These are phyloP conservation scores for Pseudomugil gertrudae DNA, from an alignment of 2,797 vertebrate species.

Conservation along the genomic window DNA sequence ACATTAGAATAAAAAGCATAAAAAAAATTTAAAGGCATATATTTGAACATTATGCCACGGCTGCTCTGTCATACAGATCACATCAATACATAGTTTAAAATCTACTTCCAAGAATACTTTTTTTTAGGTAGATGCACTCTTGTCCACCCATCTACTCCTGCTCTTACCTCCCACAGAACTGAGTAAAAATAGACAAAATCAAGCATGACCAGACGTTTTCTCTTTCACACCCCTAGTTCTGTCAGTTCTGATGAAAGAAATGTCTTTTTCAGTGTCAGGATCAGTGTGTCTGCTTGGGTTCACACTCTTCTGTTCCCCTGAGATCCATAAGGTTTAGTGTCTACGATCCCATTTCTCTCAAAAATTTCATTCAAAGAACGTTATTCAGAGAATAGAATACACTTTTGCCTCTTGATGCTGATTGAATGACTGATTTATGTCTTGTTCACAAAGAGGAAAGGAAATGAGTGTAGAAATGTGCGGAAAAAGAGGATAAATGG, in stretches of 20 bases:
- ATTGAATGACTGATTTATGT: conserved; percentile 18
- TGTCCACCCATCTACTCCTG: background rate
- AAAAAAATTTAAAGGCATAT: background rate
- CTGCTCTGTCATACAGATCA: background rate
- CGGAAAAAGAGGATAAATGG: conserved; percentile 7
- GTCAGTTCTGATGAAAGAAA: conserved; percentile 8
- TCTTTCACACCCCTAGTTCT: background rate
- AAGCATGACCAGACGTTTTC: background rate
- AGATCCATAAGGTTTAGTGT: conserved; percentile 4
- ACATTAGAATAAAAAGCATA: background rate
- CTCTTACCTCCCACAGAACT: background rate
- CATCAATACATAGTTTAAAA: background rate
- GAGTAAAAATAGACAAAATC: conserved; percentile 23
- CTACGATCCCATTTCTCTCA: conserved; percentile 19
- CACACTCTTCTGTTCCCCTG: background rate
- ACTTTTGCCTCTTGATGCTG: conserved; percentile 5
- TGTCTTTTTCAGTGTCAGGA: conserved; percentile 19
- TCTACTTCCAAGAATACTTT: background rate
- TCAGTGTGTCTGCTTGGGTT: conserved; percentile 19
- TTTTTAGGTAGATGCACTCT: background rate
- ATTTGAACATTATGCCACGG: background rate
- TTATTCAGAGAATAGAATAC: background rate
- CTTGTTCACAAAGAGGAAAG: background rate
- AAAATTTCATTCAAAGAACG: conserved; percentile 9
- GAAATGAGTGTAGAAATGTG: background rate